Base-by-base conservation (phyloP, 2,113 vertebrate species). In the Tyrannus savana region DNA sequence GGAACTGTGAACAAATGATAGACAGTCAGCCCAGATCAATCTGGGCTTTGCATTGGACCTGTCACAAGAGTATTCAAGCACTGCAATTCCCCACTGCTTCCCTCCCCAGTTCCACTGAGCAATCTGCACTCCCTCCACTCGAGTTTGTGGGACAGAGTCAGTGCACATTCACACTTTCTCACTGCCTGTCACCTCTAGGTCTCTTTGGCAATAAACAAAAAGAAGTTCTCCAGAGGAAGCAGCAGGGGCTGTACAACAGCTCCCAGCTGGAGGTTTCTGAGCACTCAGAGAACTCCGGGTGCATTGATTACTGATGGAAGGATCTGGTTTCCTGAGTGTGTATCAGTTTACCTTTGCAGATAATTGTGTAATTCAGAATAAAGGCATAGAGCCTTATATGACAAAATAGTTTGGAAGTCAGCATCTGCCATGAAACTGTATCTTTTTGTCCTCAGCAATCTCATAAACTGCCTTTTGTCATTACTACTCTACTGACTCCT, bases 161-260 rank as follows among this genome's bases (percentile, higher is more conserved):
- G 21, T 10, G 50, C 41, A 14, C 16, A 35, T 31, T 37, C 39
- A 4, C 10, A 7, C 2, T 50, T 50, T 50, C 12, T 47, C 42
- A 8, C 7, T 18, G 3, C 7, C 0, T 10, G 11, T 41, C 53
- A 41, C 16, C 27, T 22, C 73, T 63, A 4, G 1, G 13, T 50
- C 35, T 42, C 41, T 76, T 55, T 63, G n/a, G 15, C 23, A 72
- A 14, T 2, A 25, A 72, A 42, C 53, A 41, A 62, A 72, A 68
- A 15, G 35, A 83, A 8, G 7, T 31, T 52, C 28, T 58, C 71
- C 55, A 53, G 73, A 35, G 31, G 64, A 66, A 59, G 37, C 46
- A 74, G 52, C 33, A 50, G 84, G 19, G 62, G 46, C 41, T 90
- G 28, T 44, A 37, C 55, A 64, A 31, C 14, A 52, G n/a, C 24